Percentiles rank a stretch among this genome's conserved stretches.
These are phyloP conservation scores for Gastrophryne carolinensis DNA, from an alignment of 2,797 vertebrate species.

Conservation along the genomic window DNA sequence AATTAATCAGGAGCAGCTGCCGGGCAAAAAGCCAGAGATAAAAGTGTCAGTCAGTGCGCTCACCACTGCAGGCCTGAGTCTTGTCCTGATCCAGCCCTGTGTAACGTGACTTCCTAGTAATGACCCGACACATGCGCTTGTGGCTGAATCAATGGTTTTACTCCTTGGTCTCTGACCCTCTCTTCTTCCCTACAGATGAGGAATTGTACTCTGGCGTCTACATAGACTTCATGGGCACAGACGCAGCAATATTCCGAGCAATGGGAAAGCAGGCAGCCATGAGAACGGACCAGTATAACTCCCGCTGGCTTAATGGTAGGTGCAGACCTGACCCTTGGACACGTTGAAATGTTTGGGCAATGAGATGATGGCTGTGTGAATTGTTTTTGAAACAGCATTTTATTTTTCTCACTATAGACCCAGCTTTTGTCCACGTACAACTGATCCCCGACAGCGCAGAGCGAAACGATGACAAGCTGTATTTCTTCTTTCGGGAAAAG, in stretches of 20 bases:
- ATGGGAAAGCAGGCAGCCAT: conserved; percentile 97
- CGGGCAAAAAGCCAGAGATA: conserved; percentile 31
- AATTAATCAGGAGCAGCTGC: conserved; percentile 53
- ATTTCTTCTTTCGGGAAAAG: conserved; percentile 98
- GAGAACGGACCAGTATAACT: conserved; percentile 99
- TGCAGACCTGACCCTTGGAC: not conserved
- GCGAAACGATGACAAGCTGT: conserved; percentile 94
- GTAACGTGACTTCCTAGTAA: not conserved
- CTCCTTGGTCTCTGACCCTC: not conserved
- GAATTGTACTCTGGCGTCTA: conserved; percentile 97
- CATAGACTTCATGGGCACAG: conserved; percentile 98
- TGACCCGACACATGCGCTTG: not conserved
- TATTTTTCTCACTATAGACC: conserved; percentile 70
- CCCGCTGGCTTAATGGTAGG: conserved; percentile 96
- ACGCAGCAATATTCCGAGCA: conserved; percentile 96
- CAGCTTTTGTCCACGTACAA: conserved; percentile 89
- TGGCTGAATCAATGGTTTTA: not conserved
- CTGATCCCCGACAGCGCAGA: conserved; percentile 95
- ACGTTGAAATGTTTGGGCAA: too few relatives aligned
- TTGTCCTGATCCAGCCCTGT: not conserved
- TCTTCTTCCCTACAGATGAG: conserved; percentile 83
- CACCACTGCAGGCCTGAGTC: not conserved
- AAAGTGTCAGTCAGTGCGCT: conserved; percentile 7
- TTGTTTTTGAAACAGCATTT: not conserved
- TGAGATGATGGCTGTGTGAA: not conserved